Evolutionary conservation across 1,140 invertebrate species (phyloP).

Genomic region (Drosophila ambigua): DNA sequence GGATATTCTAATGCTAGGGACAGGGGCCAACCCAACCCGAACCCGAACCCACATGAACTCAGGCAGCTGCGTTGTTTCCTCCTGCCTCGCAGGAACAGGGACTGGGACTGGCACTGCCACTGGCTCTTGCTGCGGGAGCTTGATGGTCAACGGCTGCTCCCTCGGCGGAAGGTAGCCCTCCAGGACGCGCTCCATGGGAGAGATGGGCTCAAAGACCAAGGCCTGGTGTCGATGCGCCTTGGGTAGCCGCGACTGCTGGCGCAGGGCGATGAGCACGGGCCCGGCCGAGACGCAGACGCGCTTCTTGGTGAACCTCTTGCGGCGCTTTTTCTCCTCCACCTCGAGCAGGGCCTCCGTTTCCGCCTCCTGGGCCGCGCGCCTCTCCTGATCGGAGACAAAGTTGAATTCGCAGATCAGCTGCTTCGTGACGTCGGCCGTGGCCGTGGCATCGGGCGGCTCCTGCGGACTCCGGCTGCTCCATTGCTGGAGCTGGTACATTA

Average conservation of each 20-base stretch:
- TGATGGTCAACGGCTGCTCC: constrained; percentile 60
- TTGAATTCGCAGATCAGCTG: constrained; percentile 72
- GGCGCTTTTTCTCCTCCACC: constrained; percentile 76
- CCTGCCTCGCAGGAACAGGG: constrained; percentile 8
- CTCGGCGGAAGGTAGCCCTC: constrained; percentile 57
- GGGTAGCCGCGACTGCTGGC: constrained; percentile 55
- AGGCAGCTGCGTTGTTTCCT: constrained; percentile 35
- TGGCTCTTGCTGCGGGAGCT: constrained; percentile 25
- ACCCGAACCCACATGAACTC: constrained; percentile 64
- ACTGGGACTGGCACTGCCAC: background rate
- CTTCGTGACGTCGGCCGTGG: constrained; percentile 39
- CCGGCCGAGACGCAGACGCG: constrained; percentile 81
- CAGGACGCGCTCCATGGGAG: constrained; percentile 48
- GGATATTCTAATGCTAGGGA: no score
- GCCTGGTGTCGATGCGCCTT: constrained; percentile 31
- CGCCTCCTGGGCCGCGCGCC: constrained; percentile 67
- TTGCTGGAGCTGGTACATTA: constrained; percentile 58
- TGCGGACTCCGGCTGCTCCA: constrained; percentile 19
- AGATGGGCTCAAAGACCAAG: constrained; percentile 55
- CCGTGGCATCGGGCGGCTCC: background rate
- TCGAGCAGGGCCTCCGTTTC: constrained; percentile 69
- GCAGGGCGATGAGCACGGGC: constrained; percentile 69
- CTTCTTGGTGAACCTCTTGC: constrained; percentile 78
- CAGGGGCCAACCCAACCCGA: background rate
- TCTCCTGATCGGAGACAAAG: constrained; percentile 72